Evolutionary conservation across 2,113 vertebrate genomes (phyloP), one percentile per base, ranked within the genome.

Genomic region (Toxotes chatareus): DNA sequence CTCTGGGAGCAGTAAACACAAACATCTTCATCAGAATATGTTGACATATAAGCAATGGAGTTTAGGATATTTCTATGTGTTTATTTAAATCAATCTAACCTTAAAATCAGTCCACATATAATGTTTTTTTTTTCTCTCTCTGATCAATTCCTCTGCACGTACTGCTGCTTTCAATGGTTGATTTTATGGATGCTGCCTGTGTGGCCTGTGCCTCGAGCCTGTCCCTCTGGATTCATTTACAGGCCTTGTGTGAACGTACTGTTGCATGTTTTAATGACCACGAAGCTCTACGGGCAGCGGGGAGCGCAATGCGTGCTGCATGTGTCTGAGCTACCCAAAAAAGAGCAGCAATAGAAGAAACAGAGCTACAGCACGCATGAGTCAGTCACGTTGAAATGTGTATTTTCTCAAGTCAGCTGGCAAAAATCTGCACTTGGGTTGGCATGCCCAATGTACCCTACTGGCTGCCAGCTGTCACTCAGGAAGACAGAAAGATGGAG

Each of bases 391-490:
- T 85, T 87, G 72, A 77, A 90, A 81, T 93, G 89, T 90, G 86
- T 84, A 76, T 83, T 93, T 88, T 91, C 75, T 85, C 84, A 89
- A 91, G 88, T 93, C 84, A 82, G 68, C 84, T 93, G 94, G 92
- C 94, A 90, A 90, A 90, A 88, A 86, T 85, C 71, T 82, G 87
- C 84, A 79, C 87, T 91, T 78, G 88, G 60, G 62, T 89, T 96
- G 94, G 94, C 95, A 94, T 87, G 85, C 85, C 84, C 91, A 79
- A 88, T 89, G 92, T 94, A 93, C 92, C 94, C 94, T 92, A 94
- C 94, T 93, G 95, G 86, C 90, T 91, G 93, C 94, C 95, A 94
- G 95, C 94, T 95, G 94, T 94, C 93, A 93, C 92, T 92, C 90
- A 93, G 88, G 87, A 92, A 92, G 82, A 91, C 44, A 56, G 83